These are phyloP conservation scores for Adelges cooleyi DNA, from an alignment of 1,140 invertebrate genomes.

Conservation along the genomic window DNA sequence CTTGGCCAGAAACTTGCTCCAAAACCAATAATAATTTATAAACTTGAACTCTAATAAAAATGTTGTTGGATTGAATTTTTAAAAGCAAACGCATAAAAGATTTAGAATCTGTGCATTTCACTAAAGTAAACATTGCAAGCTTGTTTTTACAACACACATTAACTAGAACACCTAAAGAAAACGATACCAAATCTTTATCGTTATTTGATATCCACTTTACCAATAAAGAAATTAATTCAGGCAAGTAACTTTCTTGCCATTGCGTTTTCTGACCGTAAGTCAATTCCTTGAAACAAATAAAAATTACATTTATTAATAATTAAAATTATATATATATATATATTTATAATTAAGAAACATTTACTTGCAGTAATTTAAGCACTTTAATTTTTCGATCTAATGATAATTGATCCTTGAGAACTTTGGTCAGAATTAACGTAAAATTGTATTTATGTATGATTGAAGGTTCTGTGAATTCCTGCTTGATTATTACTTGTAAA, in stretches of 20 bases:
- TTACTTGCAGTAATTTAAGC: constrained; percentile 13
- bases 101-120: constrained; percentile 18
- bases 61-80: constrained; percentile 3
- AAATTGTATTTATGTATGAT: background rate
- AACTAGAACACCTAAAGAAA: background rate
- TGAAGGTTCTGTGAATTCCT: background rate
- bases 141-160: constrained; percentile 23
- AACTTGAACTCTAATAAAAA: constrained; percentile 11
- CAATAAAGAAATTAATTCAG: background rate
- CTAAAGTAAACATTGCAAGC: background rate
- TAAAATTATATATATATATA: no score
- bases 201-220: constrained; percentile 21
- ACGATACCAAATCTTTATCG: constrained; percentile 6
- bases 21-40: constrained; percentile 10
- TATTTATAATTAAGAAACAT: background rate
- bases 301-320: background rate
- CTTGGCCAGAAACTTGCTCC: constrained; percentile 8
- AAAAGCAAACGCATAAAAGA: constrained; percentile 3
- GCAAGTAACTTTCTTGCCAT: constrained; percentile 5
- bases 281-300: constrained; percentile 8
- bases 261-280: background rate
- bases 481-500: background rate
- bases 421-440: background rate
- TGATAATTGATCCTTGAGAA: constrained; percentile 3
- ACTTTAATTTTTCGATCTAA: constrained; percentile 19